Evolutionary conservation across 2,888 invertebrate species (phyloP).

Genomic region (Stomorhina lunata): DNA sequence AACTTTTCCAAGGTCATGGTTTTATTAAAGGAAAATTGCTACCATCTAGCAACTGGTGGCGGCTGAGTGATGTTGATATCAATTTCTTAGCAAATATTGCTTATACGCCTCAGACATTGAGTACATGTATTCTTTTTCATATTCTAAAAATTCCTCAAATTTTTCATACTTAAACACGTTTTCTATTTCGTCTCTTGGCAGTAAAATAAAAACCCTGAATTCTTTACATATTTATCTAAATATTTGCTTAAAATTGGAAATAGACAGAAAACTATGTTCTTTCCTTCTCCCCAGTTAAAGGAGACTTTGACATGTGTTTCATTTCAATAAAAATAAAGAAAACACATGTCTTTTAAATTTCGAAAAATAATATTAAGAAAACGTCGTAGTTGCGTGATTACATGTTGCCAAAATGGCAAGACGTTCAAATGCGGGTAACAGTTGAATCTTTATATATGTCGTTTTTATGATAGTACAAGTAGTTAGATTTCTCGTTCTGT

Average conservation of each 20-base stretch:
- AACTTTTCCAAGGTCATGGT: not conserved
- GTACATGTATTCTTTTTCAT: not conserved
- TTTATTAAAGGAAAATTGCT: not conserved
- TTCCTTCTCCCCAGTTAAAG: not conserved
- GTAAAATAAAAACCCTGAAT: not conserved
- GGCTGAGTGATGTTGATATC: not conserved
- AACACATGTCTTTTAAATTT: too few relatives aligned
- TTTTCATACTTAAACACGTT: conserved; percentile 3
- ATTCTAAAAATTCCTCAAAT: not conserved
- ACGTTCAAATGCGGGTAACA: too few relatives aligned
- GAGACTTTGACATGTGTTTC: not conserved
- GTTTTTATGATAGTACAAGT: too few relatives aligned
- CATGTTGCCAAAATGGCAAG: too few relatives aligned
- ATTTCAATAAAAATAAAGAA: not conserved
- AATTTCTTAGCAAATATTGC: not conserved
- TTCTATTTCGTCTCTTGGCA: not conserved
- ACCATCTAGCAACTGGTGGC: conserved; percentile 7
- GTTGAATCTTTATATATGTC: too few relatives aligned
- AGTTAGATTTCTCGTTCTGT: too few relatives aligned
- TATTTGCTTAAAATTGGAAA: not conserved
- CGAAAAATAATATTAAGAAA: too few relatives aligned
- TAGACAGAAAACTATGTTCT: not conserved
- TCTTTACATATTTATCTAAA: not conserved
- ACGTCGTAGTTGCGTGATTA: too few relatives aligned
- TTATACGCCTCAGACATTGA: not conserved